Base-by-base conservation (phyloP, 2,113 vertebrate genomes). In the Nerophis lumbriciformis region DNA sequence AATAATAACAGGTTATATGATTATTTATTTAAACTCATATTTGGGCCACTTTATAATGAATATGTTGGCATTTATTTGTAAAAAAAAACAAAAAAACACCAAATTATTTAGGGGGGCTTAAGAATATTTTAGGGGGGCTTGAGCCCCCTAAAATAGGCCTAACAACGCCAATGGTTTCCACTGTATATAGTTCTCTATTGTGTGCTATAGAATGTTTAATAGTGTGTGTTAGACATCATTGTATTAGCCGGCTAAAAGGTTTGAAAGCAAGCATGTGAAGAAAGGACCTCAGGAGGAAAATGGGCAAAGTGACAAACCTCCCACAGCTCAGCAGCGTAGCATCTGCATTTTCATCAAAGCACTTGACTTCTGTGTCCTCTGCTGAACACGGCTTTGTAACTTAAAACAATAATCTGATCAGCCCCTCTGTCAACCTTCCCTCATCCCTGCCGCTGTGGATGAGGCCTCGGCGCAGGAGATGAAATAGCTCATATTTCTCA, bases 401-500 rank as follows among this genome's bases (percentile, higher is more conserved):
- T 74, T 75, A 68, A 78, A 77, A 84, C 74, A 74, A 76, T 69
- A 62, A 74, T 66, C 81, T 76, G 82, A 88, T 87, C 79, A 82
- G 75, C 63, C 55, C 65, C 65, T 59, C 62, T 45, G 75, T 38
- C 75, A 16, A 50, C 63, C 65, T 71, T 67, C 63, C 59, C 28
- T 36, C 72, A 48, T 55, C 66, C 69, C 61, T 61, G 60, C 65
- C 14, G 28, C 69, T 47, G 64, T 65, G 81, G 78, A 71, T 65
- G 81, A 82, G 64, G 76, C 73, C 76, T 83, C 76, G 72, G 66
- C 74, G 65, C 50, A 53, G 78, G 58, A 87, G 81, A 81, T 87
- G 83, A 84, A 88, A 83, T 76, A 81, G 72, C 77, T 73, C 72
- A 82, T 83, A 82, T 82, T 85, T 76, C 79, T 84, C 80, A 77